phyloP scores from a whole-genome alignment of 2,888 invertebrate genomes.

The Blastobasis lacticolella region DNA sequence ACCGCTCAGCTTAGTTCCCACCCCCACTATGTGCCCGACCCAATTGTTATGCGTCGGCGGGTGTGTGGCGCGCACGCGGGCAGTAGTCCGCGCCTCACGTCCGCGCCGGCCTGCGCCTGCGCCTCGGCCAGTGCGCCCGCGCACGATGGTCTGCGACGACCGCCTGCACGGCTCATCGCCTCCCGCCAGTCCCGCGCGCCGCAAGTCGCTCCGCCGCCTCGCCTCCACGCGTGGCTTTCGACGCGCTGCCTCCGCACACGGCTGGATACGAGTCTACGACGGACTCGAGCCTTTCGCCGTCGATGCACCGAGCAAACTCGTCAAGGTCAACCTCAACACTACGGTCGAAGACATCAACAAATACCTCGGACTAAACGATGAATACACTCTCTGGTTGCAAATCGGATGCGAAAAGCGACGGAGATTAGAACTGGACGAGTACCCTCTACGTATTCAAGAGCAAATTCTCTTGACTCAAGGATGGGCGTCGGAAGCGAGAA shows the following conservation, averaged over 20 bases:
- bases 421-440: constrained; percentile 70
- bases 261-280: constrained; percentile 78
- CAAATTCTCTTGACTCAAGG: constrained; percentile 74
- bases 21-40: constrained; percentile 66
- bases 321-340: constrained; percentile 73
- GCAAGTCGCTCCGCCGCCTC: constrained; percentile 65
- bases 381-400: constrained; percentile 70
- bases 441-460: constrained; percentile 76
- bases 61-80: constrained; percentile 48
- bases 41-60: constrained; percentile 64
- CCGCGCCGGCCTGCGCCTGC: constrained; percentile 52
- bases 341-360: constrained; percentile 71
- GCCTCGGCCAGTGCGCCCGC: constrained; percentile 48
- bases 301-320: constrained; percentile 69
- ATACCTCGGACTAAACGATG: constrained; percentile 62
- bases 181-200: constrained; percentile 47
- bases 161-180: constrained; percentile 67
- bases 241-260: constrained; percentile 47
- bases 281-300: constrained; percentile 66
- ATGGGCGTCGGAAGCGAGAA: constrained; percentile 73
- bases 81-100: constrained; percentile 45
- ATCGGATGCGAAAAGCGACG: constrained; percentile 72
- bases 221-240: constrained; percentile 67
- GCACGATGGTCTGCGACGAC: constrained; percentile 68
- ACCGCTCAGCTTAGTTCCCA: constrained; percentile 68